A percentile compares a stretch with the other conserved stretches of the same genome.
These are phyloP conservation scores for Motacilla alba DNA, from an alignment of 2,113 vertebrate species.

Conservation along the genomic window DNA sequence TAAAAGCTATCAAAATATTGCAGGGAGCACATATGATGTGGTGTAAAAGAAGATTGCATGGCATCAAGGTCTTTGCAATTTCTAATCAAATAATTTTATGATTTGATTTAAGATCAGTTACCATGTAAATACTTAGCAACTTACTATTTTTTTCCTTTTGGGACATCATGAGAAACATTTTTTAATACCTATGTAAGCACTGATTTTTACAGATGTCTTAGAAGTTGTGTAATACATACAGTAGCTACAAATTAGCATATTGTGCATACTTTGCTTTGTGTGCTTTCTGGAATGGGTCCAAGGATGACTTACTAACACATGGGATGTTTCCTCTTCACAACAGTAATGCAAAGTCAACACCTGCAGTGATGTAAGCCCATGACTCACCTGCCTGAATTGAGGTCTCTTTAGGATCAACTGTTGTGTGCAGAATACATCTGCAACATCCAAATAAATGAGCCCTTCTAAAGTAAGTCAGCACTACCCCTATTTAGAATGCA, in stretches of 20 bases:
- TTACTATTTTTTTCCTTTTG: background rate
- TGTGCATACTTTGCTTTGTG: slow-evolving; percentile 21
- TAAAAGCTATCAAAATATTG: background rate
- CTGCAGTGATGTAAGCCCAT: slow-evolving; percentile 69
- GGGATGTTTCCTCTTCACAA: slow-evolving; percentile 55
- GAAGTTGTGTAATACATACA: slow-evolving; percentile 2
- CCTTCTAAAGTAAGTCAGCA: slow-evolving; percentile 69
- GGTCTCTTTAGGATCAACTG: slow-evolving; percentile 42
- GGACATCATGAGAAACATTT: background rate
- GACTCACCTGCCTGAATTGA: slow-evolving; percentile 75
- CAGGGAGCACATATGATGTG: background rate
- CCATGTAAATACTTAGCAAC: background rate
- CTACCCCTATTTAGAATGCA: slow-evolving; percentile 69
- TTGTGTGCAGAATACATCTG: slow-evolving; percentile 63
- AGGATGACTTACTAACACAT: slow-evolving; percentile 19
- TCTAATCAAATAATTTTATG: slow-evolving; percentile 24
- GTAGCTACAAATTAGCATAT: slow-evolving; percentile 44
- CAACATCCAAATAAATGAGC: slow-evolving; percentile 62
- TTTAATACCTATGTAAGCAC: background rate
- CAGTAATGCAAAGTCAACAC: slow-evolving; percentile 34
- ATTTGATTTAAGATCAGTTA: background rate
- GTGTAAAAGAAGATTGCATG: background rate
- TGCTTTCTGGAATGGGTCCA: slow-evolving; percentile 44
- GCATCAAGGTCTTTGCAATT: background rate
- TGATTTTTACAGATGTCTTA: slow-evolving; percentile 16